Conservation (phyloP, 2,888 invertebrate species). For the Scaptomyza polygonia region DNA sequence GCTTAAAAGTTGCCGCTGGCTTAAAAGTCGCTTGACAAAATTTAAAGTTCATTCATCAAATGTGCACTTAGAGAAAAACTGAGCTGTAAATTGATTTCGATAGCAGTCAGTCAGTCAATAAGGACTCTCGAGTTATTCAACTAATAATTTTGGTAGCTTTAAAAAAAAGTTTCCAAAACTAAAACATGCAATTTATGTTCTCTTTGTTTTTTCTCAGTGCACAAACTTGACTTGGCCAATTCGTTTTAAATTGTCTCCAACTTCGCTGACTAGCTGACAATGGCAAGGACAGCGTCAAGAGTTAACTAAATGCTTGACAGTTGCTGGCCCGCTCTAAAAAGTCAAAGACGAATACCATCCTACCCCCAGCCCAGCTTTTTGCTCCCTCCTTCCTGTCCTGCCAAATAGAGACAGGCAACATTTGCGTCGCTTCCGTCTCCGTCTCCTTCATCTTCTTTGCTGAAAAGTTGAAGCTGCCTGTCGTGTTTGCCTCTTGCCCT, state of each 20-base stretch:
- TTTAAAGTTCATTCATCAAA: conserved; percentile 17
- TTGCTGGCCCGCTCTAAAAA: conserved; percentile 47
- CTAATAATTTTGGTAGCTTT: too few relatives aligned
- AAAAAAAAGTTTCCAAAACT: too few relatives aligned
- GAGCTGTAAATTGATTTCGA: conserved; percentile 3
- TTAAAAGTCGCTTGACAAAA: conserved; percentile 7
- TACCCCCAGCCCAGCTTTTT: background rate
- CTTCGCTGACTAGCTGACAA: conserved; percentile 30
- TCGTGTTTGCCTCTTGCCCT: conserved; percentile 22
- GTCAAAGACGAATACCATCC: conserved; percentile 5
- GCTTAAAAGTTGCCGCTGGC: conserved; percentile 4
- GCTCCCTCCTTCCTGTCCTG: background rate
- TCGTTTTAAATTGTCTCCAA: conserved; percentile 20
- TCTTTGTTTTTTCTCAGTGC: background rate
- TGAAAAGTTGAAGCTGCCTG: conserved; percentile 51
- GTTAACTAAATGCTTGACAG: conserved; percentile 77
- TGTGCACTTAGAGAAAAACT: background rate
- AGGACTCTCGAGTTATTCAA: too few relatives aligned
- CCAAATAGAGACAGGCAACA: conserved; percentile 20
- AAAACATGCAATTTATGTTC: background rate
- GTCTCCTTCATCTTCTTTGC: conserved; percentile 28
- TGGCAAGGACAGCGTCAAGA: conserved; percentile 58
- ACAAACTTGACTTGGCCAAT: conserved; percentile 16
- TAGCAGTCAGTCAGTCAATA: too few relatives aligned
- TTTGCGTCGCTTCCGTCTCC: conserved; percentile 14